Evolutionary conservation across 2,888 invertebrate genomes (phyloP).

Genomic region (Melieria picta): DNA sequence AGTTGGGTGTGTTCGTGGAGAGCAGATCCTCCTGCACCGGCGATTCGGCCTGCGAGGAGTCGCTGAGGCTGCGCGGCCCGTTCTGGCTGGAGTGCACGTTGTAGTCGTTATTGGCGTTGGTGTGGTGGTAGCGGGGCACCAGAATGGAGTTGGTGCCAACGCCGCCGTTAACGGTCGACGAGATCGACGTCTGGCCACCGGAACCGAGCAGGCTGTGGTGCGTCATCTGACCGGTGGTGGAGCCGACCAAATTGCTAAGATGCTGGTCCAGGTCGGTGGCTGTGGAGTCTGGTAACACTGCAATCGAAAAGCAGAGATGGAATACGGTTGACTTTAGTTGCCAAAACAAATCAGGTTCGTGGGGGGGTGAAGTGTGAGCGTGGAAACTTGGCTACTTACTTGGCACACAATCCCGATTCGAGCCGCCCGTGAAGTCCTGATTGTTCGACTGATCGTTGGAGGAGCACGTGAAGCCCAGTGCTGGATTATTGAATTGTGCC

Average conservation of each 20-base stretch:
- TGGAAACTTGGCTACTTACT: conserved; percentile 57
- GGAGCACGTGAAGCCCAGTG: conserved; percentile 77
- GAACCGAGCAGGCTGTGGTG: conserved; percentile 66
- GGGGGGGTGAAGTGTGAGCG: neutral
- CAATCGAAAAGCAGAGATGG: conserved; percentile 23
- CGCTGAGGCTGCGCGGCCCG: conserved; percentile 81
- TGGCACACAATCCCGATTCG: conserved; percentile 69
- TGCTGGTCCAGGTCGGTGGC: conserved; percentile 80
- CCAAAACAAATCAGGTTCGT: neutral
- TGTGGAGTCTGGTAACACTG: conserved; percentile 83
- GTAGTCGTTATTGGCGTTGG: conserved; percentile 73
- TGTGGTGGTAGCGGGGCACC: conserved; percentile 73
- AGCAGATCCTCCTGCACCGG: conserved; percentile 83
- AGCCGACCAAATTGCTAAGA: conserved; percentile 73
- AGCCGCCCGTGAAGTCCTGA: conserved; percentile 71
- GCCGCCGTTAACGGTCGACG: conserved; percentile 61
- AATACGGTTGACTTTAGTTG: neutral
- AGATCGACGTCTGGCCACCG: conserved; percentile 66
- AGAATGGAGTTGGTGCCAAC: conserved; percentile 67
- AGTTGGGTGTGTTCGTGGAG: conserved; percentile 73
- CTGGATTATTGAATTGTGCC: conserved; percentile 78
- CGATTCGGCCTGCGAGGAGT: conserved; percentile 84
- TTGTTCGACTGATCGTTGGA: conserved; percentile 72
- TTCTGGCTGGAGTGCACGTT: conserved; percentile 69
- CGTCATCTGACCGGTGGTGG: conserved; percentile 68